A percentile compares a stretch with the other conserved stretches of the same genome.
These are phyloP conservation scores for Liodrosophila aerea DNA, from an alignment of 2,888 invertebrate species.

Conservation along the genomic window DNA sequence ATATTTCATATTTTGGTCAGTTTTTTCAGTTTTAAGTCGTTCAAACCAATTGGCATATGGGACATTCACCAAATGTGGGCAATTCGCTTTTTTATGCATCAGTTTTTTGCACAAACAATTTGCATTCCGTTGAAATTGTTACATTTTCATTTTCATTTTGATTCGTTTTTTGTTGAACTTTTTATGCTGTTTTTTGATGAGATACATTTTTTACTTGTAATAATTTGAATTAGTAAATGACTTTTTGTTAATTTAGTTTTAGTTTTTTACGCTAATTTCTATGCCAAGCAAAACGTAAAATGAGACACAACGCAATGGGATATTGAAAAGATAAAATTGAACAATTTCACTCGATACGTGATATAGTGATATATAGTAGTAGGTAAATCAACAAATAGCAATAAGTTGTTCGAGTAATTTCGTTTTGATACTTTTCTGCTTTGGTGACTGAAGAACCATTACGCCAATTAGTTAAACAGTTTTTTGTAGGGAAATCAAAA, in stretches of 20 bases:
- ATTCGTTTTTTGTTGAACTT: slow-evolving; percentile 8
- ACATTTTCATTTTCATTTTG: slow-evolving; percentile 18
- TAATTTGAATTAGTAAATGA: slow-evolving; percentile 34
- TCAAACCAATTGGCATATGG: slow-evolving; percentile 80
- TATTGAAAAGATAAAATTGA: slow-evolving; percentile 38
- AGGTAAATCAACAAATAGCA: slow-evolving; percentile 29
- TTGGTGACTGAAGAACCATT: slow-evolving; percentile 78
- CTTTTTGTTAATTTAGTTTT: too few species aligned
- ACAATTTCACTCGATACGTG: slow-evolving; percentile 39
- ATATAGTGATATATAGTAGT: slow-evolving; percentile 34
- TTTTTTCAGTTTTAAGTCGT: slow-evolving; percentile 30
- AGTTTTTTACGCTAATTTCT: slow-evolving; percentile 25
- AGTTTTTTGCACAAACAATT: not conserved
- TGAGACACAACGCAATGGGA: slow-evolving; percentile 48
- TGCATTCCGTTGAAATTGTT: slow-evolving; percentile 15
- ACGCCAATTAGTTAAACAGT: slow-evolving; percentile 78
- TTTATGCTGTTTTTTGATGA: slow-evolving; percentile 25
- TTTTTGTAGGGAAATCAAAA: slow-evolving; percentile 17
- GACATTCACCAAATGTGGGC: slow-evolving; percentile 80
- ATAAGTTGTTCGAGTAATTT: slow-evolving; percentile 15
- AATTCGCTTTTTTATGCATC: slow-evolving; percentile 30
- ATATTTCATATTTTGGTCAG: slow-evolving; percentile 17
- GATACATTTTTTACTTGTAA: slow-evolving; percentile 40
- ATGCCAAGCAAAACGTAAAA: slow-evolving; percentile 43
- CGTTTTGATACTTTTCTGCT: slow-evolving; percentile 10